A percentile compares a stretch with the other conserved stretches of the same genome.
These are phyloP conservation scores for Aphelenchoides fujianensis DNA, from an alignment of 1,140 invertebrate species.

Conservation along the genomic window DNA sequence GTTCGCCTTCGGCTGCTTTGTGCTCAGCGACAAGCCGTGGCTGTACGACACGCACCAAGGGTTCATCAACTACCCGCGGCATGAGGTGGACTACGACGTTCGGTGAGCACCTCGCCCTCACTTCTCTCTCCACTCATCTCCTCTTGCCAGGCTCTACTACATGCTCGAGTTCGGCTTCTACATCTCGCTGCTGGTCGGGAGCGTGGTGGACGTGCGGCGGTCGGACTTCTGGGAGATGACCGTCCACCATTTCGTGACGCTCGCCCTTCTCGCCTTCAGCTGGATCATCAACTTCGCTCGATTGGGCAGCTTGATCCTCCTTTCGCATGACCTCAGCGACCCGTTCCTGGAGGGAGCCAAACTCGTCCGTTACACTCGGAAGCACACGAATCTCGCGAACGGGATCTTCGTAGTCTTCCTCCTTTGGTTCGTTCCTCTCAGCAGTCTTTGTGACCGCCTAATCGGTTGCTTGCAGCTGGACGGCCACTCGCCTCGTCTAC, in stretches of 20 bases:
- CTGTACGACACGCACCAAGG: slow-evolving; percentile 50
- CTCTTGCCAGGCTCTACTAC: slow-evolving; percentile 88
- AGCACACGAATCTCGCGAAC: slow-evolving; percentile 78
- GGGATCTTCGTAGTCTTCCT: slow-evolving; percentile 78
- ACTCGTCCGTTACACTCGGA: slow-evolving; percentile 83
- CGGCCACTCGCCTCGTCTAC: slow-evolving; percentile 77
- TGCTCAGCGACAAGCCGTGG: slow-evolving; percentile 49
- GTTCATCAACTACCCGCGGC: slow-evolving; percentile 53
- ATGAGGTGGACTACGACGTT: slow-evolving; percentile 37
- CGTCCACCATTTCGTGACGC: slow-evolving; percentile 87
- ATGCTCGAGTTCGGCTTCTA: slow-evolving; percentile 91
- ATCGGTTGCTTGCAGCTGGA: slow-evolving; percentile 73
- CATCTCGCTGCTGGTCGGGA: slow-evolving; percentile 74
- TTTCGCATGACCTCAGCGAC: slow-evolving; percentile 89
- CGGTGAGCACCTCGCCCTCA: slow-evolving; percentile 37
- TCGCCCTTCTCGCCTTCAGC: slow-evolving; percentile 80
- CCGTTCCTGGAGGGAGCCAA: slow-evolving; percentile 86
- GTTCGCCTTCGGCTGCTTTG: slow-evolving; percentile 44
- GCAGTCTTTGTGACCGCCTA: background rate
- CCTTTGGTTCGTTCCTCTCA: slow-evolving; percentile 59
- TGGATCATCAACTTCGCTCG: slow-evolving; percentile 89
- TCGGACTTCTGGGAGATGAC: slow-evolving; percentile 96
- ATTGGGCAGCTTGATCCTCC: slow-evolving; percentile 84
- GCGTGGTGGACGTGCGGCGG: slow-evolving; percentile 41
- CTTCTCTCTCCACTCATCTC: too few species aligned